These are phyloP conservation scores for Carapus acus DNA, from an alignment of 2,797 vertebrate species.

Conservation along the genomic window DNA sequence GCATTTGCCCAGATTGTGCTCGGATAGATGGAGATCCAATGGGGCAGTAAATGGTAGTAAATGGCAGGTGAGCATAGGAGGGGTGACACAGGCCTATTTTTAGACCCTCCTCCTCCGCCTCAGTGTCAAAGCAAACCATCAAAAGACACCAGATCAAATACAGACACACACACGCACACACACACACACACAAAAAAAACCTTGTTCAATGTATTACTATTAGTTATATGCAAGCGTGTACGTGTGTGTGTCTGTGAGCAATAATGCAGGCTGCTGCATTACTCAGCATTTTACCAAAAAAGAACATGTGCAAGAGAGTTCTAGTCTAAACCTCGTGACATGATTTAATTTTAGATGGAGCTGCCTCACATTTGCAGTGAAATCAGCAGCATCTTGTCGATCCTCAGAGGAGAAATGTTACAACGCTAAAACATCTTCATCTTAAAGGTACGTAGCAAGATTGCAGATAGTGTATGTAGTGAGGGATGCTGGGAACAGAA, in stretches of 20 bases:
- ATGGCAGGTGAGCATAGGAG: slow-evolving; percentile 41
- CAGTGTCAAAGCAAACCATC: slow-evolving; percentile 52
- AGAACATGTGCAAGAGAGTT: slow-evolving; percentile 6
- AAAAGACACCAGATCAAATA: slow-evolving; percentile 59
- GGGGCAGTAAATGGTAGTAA: slow-evolving; percentile 16
- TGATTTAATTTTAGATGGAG: slow-evolving; percentile 16
- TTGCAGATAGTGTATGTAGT: too few relatives aligned
- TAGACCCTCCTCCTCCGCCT: slow-evolving; percentile 53
- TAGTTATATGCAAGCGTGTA: too few relatives aligned
- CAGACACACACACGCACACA: slow-evolving; percentile 20
- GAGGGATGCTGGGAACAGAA: too few relatives aligned
- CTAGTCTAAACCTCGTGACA: slow-evolving; percentile 10
- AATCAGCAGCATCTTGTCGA: too few relatives aligned
- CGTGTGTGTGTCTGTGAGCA: neutral
- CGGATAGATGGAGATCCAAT: slow-evolving; percentile 29
- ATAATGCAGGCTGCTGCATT: neutral
- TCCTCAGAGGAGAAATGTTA: too few relatives aligned
- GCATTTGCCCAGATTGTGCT: slow-evolving; percentile 7
- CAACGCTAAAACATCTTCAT: too few relatives aligned
- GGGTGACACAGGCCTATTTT: slow-evolving; percentile 47
- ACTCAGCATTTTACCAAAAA: slow-evolving; percentile 18
- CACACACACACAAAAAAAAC: too few relatives aligned
- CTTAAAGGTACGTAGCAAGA: too few relatives aligned
- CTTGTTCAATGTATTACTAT: too few relatives aligned
- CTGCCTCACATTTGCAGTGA: slow-evolving; percentile 1